Conservation (phyloP, 2,113 vertebrate species). For the Struthio camelus region DNA sequence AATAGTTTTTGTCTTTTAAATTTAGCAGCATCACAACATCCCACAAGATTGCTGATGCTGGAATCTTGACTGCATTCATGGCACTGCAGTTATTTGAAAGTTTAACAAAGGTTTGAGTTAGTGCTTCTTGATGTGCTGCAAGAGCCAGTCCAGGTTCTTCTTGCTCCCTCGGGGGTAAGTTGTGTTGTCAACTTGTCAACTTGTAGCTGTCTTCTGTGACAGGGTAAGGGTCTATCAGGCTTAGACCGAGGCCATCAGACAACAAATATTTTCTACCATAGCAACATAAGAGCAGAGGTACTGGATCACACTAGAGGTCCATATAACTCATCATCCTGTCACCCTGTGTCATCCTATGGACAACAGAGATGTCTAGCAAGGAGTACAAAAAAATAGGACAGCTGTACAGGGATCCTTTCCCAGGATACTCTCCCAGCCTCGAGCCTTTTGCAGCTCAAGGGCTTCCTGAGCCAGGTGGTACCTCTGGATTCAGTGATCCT, state of each 20-base stretch:
- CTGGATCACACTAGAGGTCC: neutral
- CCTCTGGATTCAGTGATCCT: neutral
- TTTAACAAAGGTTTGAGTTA: neutral
- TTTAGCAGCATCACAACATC: conserved; percentile 25
- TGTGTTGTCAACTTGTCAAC: neutral
- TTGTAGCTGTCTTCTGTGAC: neutral
- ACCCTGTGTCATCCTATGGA: neutral
- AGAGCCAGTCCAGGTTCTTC: neutral
- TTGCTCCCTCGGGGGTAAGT: neutral
- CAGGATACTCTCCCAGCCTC: neutral
- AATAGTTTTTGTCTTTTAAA: conserved; percentile 21
- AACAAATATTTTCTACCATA: neutral
- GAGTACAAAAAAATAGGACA: neutral
- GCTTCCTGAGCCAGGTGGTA: neutral
- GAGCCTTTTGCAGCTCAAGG: neutral
- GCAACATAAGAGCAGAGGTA: neutral
- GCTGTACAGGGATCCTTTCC: neutral
- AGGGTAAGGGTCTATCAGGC: neutral
- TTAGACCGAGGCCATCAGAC: neutral
- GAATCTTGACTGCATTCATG: neutral
- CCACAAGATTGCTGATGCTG: accelerated
- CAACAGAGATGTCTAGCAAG: neutral
- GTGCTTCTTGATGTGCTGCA: neutral
- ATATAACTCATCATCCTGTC: neutral
- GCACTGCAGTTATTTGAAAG: neutral